These are phyloP conservation scores for Synanceia verrucosa DNA, from an alignment of 2,797 vertebrate species.

Conservation along the genomic window DNA sequence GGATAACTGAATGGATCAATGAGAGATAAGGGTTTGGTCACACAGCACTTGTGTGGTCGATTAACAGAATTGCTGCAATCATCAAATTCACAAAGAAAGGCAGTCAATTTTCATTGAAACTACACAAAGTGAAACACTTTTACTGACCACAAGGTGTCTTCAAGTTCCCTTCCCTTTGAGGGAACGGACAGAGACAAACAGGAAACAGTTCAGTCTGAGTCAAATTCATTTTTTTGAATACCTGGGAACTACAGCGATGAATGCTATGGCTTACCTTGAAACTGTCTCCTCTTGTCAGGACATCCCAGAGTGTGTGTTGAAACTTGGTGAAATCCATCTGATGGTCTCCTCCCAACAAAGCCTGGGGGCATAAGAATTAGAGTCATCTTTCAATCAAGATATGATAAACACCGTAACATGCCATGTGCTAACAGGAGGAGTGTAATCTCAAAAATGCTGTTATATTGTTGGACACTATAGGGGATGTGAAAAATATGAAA, in stretches of 20 bases:
- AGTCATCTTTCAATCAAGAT: constrained; percentile 2
- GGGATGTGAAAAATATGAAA: too few species aligned
- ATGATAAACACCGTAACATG: too few species aligned
- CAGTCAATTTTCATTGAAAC: background rate
- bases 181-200: background rate
- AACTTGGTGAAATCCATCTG: constrained; percentile 68
- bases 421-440: too few species aligned
- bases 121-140: background rate
- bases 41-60: background rate
- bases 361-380: constrained; percentile 41
- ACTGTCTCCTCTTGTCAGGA: constrained; percentile 57
- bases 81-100: background rate
- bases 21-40: background rate
- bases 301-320: constrained; percentile 68
- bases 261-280: constrained; percentile 64
- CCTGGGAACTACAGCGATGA: too few species aligned
- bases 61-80: background rate
- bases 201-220: background rate
- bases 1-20: background rate
- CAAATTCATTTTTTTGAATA: too few species aligned
- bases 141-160: background rate
- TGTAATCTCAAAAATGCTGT: too few species aligned
- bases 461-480: too few species aligned
- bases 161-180: background rate
- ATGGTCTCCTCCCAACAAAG: constrained; percentile 66